Percentiles rank a stretch among this genome's conserved stretches.
phyloP scores from a whole-genome alignment of 2,113 vertebrate genomes.

The Fregetta grallaria region DNA sequence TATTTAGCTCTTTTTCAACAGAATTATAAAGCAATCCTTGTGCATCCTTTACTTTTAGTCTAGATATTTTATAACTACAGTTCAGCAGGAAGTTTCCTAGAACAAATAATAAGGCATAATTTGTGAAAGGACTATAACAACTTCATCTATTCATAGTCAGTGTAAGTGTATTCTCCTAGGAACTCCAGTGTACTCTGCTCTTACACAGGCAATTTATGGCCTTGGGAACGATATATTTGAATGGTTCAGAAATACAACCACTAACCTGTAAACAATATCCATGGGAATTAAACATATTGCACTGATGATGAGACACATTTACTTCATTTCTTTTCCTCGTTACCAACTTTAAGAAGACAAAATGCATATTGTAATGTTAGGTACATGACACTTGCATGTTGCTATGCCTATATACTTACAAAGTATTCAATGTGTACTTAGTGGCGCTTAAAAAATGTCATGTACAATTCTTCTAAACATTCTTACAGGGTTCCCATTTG shows the following conservation, averaged over 20 bases:
- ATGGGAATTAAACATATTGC: slow-evolving; percentile 67
- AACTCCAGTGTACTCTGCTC: neutral
- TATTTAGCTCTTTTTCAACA: slow-evolving; percentile 2
- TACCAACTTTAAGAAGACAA: slow-evolving; percentile 68
- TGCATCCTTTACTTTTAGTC: slow-evolving; percentile 5
- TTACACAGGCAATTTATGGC: slow-evolving; percentile 8
- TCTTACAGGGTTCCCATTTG: slow-evolving; percentile 81
- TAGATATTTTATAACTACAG: neutral
- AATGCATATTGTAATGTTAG: slow-evolving; percentile 84
- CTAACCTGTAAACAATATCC: slow-evolving; percentile 13
- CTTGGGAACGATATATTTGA: slow-evolving; percentile 58
- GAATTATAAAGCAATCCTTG: slow-evolving; percentile 12
- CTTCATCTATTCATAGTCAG: neutral
- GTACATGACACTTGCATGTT: slow-evolving; percentile 86
- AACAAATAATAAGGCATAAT: slow-evolving; percentile 13
- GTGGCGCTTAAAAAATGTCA: slow-evolving; percentile 80
- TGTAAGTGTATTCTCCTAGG: slow-evolving; percentile 12
- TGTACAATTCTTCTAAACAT: slow-evolving; percentile 80
- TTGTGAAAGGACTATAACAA: neutral
- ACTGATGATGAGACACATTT: slow-evolving; percentile 56
- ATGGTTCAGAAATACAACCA: neutral
- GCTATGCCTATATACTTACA: slow-evolving; percentile 84
- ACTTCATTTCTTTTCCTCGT: slow-evolving; percentile 53
- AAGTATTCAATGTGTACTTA: slow-evolving; percentile 85
- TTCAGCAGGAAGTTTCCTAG: neutral